Percentiles rank a stretch among this genome's conserved stretches.
Conservation (phyloP, 2,113 vertebrate species). For the Microcebus lehilahytsara region DNA sequence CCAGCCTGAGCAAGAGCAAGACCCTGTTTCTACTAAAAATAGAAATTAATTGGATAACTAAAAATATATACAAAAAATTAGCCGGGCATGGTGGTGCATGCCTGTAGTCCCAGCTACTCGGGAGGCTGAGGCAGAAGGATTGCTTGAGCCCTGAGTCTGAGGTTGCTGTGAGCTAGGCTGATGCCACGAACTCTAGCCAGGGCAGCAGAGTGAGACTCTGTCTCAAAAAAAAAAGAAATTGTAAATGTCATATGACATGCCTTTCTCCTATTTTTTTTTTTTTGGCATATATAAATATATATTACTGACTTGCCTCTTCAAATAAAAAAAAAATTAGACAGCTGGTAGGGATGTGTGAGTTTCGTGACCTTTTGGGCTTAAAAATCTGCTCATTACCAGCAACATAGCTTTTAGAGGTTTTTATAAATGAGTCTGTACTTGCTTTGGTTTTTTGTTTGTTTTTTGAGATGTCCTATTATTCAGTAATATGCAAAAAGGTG, state of each 20-base stretch:
- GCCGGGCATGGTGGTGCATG: too few relatives aligned
- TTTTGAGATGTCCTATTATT: slow-evolving; percentile 53
- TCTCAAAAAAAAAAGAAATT: not conserved
- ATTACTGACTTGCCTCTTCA: not conserved
- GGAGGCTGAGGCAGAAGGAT: too few relatives aligned
- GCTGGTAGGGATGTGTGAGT: not conserved
- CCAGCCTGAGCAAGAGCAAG: too few relatives aligned
- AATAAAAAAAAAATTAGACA: not conserved
- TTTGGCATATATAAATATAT: not conserved
- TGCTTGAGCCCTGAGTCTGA: too few relatives aligned
- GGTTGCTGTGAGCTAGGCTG: too few relatives aligned
- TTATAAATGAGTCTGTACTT: slow-evolving; percentile 56
- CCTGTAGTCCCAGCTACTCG: too few relatives aligned
- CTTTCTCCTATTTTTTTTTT: not conserved
- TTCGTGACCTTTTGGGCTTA: slow-evolving; percentile 75
- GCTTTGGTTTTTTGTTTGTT: too few relatives aligned
- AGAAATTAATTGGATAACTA: too few relatives aligned
- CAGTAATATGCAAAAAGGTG: slow-evolving; percentile 43
- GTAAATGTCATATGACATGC: not conserved
- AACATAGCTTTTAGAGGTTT: slow-evolving; percentile 22
- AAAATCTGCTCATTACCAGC: slow-evolving; percentile 55
- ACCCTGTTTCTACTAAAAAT: too few relatives aligned
- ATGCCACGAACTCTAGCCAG: too few relatives aligned
- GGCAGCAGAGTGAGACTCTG: too few relatives aligned
- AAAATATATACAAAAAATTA: too few relatives aligned